phyloP scores from a whole-genome alignment of 92 coral and sea anemone species.

The Ricordea florida region DNA sequence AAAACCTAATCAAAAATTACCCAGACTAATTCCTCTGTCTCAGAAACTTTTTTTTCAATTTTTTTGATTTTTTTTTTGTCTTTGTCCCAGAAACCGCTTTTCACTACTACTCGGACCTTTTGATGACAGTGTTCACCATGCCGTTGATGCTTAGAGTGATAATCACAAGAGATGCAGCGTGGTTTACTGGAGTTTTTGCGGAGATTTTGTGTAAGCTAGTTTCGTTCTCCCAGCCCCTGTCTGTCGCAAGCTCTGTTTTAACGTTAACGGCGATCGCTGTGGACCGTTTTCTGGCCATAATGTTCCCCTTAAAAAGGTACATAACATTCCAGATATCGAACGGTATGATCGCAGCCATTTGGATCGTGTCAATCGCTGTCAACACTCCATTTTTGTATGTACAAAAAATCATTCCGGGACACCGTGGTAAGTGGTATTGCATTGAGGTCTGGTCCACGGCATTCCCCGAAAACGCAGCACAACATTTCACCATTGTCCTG shows the following conservation, averaged over 20 bases:
- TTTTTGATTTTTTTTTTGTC: too few species aligned
- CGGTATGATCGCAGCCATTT: slow-evolving; percentile 61
- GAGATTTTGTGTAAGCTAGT: slow-evolving; percentile 62
- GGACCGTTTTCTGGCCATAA: slow-evolving; percentile 79
- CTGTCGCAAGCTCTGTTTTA: slow-evolving; percentile 80
- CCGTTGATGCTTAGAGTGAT: slow-evolving; percentile 43
- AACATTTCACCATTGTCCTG: slow-evolving; percentile 63
- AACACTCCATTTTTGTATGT: slow-evolving; percentile 69
- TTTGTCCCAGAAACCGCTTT: too few species aligned
- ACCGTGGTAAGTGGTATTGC: slow-evolving; percentile 20
- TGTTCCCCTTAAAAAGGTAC: slow-evolving; percentile 72
- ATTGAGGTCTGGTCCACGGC: slow-evolving; percentile 61
- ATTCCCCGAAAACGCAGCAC: slow-evolving; percentile 15
- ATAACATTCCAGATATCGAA: slow-evolving; percentile 68
- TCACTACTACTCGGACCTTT: too few species aligned
- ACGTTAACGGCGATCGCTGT: slow-evolving; percentile 74
- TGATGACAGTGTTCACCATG: slow-evolving; percentile 72
- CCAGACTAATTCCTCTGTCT: too few species aligned
- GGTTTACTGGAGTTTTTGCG: slow-evolving; percentile 52
- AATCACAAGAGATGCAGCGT: slow-evolving; percentile 3
- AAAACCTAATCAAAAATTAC: too few species aligned
- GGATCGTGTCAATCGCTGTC: slow-evolving; percentile 63
- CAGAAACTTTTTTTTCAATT: too few species aligned
- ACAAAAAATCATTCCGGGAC: slow-evolving; percentile 4
- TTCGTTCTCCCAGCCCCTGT: slow-evolving; percentile 69